Conservation (phyloP, 1,140 invertebrate species). For the Aphidius gifuensis region DNA sequence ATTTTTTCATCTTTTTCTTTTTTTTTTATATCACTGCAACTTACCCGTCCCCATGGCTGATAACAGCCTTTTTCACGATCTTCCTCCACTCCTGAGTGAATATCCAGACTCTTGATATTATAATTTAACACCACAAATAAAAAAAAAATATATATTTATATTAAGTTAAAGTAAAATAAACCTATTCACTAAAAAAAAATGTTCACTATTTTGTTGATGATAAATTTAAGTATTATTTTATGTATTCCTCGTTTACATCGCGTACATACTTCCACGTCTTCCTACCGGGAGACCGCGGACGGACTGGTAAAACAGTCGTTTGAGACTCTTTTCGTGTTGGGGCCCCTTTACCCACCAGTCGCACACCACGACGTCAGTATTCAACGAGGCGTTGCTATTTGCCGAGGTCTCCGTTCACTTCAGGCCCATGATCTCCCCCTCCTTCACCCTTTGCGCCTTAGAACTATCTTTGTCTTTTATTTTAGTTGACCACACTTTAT, state of each 20-base stretch:
- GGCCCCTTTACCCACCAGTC: conserved; percentile 26
- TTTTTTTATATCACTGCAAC: conserved; percentile 26
- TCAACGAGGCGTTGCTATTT: conserved; percentile 38
- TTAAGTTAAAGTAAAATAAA: background rate
- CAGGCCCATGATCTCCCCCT: conserved; percentile 10
- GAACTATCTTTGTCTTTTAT: no score
- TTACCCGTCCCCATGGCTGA: conserved; percentile 54
- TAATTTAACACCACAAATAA: no score
- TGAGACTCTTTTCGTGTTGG: conserved; percentile 35
- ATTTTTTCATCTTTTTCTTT: background rate
- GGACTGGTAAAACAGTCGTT: conserved; percentile 45
- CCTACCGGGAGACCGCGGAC: conserved; percentile 50
- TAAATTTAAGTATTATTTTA: background rate
- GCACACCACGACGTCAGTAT: conserved; percentile 41
- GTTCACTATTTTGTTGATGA: conserved; percentile 6
- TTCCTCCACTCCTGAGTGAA: conserved; percentile 31
- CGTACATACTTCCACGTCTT: conserved; percentile 30
- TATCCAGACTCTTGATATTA: no score
- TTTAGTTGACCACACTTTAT: no score
- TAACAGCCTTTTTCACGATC: conserved; percentile 43
- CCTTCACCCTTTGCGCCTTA: background rate
- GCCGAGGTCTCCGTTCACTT: conserved; percentile 33
- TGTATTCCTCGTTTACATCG: background rate
- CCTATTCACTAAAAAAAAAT: background rate
- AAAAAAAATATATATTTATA: background rate